phyloP scores from a whole-genome alignment of 2,113 vertebrate species.

The Macroglossus sobrinus region DNA sequence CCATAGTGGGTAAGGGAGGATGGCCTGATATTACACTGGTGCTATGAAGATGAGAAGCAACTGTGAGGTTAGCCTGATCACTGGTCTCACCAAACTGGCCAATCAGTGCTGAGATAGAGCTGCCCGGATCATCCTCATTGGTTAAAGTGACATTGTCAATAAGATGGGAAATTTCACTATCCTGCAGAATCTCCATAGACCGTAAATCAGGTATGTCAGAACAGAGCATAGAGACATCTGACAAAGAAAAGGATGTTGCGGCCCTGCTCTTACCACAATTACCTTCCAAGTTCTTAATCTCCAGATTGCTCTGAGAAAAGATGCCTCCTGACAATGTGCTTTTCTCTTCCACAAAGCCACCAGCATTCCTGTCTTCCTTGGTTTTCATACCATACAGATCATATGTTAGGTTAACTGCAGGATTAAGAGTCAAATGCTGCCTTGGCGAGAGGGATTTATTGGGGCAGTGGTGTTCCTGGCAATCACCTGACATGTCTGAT shows the following conservation, averaged over 20 bases:
- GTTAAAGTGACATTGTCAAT: slow-evolving; percentile 90
- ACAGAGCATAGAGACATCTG: slow-evolving; percentile 40
- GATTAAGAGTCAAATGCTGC: not conserved
- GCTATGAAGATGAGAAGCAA: slow-evolving; percentile 47
- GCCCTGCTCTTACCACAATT: not conserved
- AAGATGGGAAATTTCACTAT: slow-evolving; percentile 91
- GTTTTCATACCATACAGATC: not conserved
- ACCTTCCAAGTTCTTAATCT: not conserved
- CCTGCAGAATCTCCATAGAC: slow-evolving; percentile 81
- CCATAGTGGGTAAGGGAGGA: not conserved
- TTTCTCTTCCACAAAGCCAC: not conserved
- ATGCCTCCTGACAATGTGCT: not conserved
- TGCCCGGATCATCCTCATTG: slow-evolving; percentile 85
- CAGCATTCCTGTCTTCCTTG: not conserved
- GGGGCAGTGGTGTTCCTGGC: slow-evolving; percentile 53
- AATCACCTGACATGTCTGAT: not conserved
- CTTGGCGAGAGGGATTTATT: not conserved
- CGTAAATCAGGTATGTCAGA: slow-evolving; percentile 69
- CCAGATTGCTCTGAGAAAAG: slow-evolving; percentile 54
- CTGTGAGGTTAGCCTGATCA: slow-evolving; percentile 71
- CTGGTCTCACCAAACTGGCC: slow-evolving; percentile 85
- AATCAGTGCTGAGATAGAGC: slow-evolving; percentile 91
- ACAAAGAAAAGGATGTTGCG: slow-evolving; percentile 59
- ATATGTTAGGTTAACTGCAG: not conserved
- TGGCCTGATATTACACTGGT: not conserved